Evolutionary conservation across 2,113 vertebrate species (phyloP), one percentile per base, ranked within the genome.

Genomic region (Atrichornis clamosus): DNA sequence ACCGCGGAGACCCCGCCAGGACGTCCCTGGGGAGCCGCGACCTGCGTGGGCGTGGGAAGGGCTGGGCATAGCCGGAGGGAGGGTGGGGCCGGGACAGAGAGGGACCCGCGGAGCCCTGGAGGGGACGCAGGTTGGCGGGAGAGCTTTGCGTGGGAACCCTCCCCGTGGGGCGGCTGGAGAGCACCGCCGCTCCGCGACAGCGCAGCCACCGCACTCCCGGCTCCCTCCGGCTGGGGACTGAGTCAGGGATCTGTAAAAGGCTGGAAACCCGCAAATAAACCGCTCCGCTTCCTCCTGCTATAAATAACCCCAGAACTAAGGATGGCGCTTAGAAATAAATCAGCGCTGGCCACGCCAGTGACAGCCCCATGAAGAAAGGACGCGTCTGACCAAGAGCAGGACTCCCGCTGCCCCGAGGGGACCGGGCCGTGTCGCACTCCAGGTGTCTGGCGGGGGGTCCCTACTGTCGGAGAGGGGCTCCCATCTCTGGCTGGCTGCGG

Each of bases 21-120:
- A 20, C 9, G 1, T 1, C 46, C 26, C 46, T 2, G 55, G 37
- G 46, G 72, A 91, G 6, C 64, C 7, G 42, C 18, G 69, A 93
- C 74, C 84, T 4, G 44, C 72, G 76, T 47, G 89, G 95, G 90
- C 23, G 84, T 91, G 92, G 92, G 95, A 93, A 91, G 62, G 72
- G 26, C 17, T 41, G 22, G 22, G 59, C 30, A 75, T 50, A 70
- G 33, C 41, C 5, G 11, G 37, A 42, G 13, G 50, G 42, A 44
- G 24, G 39, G 28, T 63, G 39, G 35, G 47, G 13, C 37, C 33
- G 19, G 46, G 55, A 16, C 33, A 30, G 7, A 53, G 55, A 4
- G 5, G 62, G 32, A 22, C 35, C 44, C 33, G 11, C 4, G 4
- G 69, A 82, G 44, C 87, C 32, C 5, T 15, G 10, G 15, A 3